A percentile compares a stretch with the other conserved stretches of the same genome.
phyloP scores from a whole-genome alignment of 2,888 invertebrate genomes.

The Agrypnus murinus region DNA sequence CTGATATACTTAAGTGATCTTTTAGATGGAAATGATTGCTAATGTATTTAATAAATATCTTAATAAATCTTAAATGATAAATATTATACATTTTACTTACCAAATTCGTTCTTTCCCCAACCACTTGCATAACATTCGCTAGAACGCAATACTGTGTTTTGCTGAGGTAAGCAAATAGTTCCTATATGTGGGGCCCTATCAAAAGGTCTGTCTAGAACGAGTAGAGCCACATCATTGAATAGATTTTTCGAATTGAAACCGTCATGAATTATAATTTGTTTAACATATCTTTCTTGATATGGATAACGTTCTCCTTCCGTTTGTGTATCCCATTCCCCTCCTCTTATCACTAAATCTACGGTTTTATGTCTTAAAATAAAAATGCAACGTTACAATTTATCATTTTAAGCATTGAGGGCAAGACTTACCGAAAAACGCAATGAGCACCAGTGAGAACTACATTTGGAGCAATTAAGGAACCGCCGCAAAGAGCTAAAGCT shows the following conservation, averaged over 20 bases:
- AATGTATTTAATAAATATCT: too few relatives aligned
- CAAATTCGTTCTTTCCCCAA: constrained; percentile 86
- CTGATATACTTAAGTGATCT: too few relatives aligned
- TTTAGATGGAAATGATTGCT: too few relatives aligned
- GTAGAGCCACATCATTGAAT: constrained; percentile 81
- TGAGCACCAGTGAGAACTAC: constrained; percentile 89
- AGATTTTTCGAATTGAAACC: constrained; percentile 76
- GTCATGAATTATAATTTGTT: constrained; percentile 71
- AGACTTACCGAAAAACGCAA: constrained; percentile 75
- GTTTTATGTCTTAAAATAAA: constrained; percentile 45
- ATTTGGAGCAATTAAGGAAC: constrained; percentile 84
- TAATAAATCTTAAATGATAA: too few relatives aligned
- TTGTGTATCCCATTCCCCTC: constrained; percentile 91
- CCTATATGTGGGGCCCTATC: constrained; percentile 80
- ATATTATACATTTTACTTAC: too few relatives aligned
- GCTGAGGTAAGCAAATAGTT: constrained; percentile 80
- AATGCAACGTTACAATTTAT: too few relatives aligned
- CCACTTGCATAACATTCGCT: constrained; percentile 83
- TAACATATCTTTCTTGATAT: constrained; percentile 78
- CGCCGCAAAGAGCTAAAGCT: constrained; percentile 79
- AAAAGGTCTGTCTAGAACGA: constrained; percentile 76
- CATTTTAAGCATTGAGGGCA: too few relatives aligned
- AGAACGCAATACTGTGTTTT: constrained; percentile 66
- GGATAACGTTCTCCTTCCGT: constrained; percentile 80
- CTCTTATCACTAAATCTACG: constrained; percentile 72